Percentiles rank a stretch among this genome's conserved stretches.
Evolutionary conservation across 2,797 vertebrate species (phyloP).

Genomic region (Enteromius radiatus): DNA sequence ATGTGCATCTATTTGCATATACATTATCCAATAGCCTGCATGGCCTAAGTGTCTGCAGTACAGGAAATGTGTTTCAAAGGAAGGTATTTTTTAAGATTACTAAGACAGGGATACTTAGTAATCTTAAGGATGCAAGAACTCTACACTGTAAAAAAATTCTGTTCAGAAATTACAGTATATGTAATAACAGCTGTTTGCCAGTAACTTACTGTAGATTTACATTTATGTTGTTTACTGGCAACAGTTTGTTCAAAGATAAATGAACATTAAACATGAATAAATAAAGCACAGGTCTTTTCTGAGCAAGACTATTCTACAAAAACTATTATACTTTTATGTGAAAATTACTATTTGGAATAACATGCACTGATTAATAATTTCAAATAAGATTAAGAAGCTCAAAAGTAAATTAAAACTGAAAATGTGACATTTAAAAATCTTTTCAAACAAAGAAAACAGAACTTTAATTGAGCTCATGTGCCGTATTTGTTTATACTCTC

Average conservation of each 20-base stretch:
- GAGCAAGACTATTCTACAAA: background rate
- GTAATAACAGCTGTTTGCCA: too few species aligned
- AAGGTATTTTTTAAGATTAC: background rate
- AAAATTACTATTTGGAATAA: background rate
- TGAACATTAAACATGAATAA: too few species aligned
- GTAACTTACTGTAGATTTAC: too few species aligned
- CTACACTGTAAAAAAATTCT: background rate
- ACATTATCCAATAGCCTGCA: background rate
- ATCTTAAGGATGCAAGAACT: background rate
- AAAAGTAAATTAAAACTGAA: background rate
- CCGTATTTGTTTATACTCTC: conserved; percentile 29
- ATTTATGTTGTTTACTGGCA: too few species aligned
- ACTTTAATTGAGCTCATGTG: background rate
- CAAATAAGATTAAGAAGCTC: background rate
- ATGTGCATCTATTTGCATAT: background rate
- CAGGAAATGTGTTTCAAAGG: background rate
- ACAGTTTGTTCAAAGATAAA: background rate
- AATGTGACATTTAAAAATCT: background rate
- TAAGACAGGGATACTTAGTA: conserved; percentile 13
- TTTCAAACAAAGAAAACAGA: background rate
- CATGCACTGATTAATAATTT: background rate
- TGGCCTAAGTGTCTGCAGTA: background rate
- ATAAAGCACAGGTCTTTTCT: background rate
- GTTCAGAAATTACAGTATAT: too few species aligned
- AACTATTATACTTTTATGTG: background rate